A percentile compares a stretch with the other conserved stretches of the same genome.
phyloP scores from a whole-genome alignment of 64 coral and sea anemone species.

The Cladopsammia gracilis region DNA sequence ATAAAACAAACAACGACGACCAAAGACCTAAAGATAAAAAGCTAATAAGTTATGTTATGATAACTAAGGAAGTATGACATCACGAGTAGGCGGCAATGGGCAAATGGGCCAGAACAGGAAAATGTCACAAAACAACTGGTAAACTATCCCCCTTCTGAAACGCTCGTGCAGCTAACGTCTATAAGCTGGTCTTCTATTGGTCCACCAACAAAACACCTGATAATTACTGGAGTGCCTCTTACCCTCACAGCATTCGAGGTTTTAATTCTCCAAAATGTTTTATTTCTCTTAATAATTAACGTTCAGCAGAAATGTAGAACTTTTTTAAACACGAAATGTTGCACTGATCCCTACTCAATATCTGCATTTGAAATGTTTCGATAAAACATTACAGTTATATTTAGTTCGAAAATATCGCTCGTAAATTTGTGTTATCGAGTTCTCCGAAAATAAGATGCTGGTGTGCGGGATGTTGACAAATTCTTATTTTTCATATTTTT shows the following conservation, averaged over 20 bases:
- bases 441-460: no score
- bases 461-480: no score
- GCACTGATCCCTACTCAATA: no score
- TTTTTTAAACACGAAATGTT: no score
- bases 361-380: no score
- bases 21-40: background rate
- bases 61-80: constrained; percentile 18
- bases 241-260: constrained; percentile 3
- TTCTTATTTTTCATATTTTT: no score
- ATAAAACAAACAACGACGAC: background rate
- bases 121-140: constrained; percentile 39
- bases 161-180: background rate
- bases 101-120: background rate
- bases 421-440: no score
- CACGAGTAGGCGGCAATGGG: background rate
- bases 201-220: constrained; percentile 7
- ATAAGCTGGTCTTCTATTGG: background rate
- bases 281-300: no score
- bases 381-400: no score
- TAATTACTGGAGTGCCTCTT: constrained; percentile 14
- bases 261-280: no score
- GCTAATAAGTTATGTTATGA: background rate
- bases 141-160: background rate
- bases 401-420: no score
- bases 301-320: no score